Evolutionary conservation across 1,140 invertebrate species (phyloP), one percentile per base, ranked within the genome.

Genomic region (Anastrepha ludens): DNA sequence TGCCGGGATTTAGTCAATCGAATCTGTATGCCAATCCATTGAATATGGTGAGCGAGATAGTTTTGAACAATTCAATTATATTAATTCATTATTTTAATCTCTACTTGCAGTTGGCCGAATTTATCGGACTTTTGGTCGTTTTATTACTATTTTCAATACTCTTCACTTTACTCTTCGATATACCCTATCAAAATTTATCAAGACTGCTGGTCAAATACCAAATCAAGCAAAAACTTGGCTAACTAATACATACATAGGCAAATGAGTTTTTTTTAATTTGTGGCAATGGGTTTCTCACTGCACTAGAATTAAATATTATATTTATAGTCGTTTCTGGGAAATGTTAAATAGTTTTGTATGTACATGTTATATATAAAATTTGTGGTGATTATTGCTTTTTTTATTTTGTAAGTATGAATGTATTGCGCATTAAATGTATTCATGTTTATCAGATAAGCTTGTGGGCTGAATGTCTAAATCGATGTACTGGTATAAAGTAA

Each of bases 181-280:
- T 15, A 47, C 67, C 67, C 2, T 74, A 74, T 44, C 67, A 74
- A 47, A 74, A 74, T 74, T n/a, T 74, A 74, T 74, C 67, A 17
- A 74, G 41, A 47, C 67, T 74, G 13, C 17, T 74, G 41, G 44
- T 74, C 41, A 17, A 17, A 7, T 17, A 44, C 1, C 67, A 47
- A n/a, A 17, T 0, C 3, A 74, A 47, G 67, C 39, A 17, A 44
- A 74, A 74, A 74, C 3, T 74, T 44, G 11, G 9, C 6, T 67
- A 44, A 8, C 2, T 8, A 74, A 39, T 44, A 41, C 11, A 67
- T 67, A 11, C 4, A 41, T 7, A 20, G 29, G 39, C 11, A 29
- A 29, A 29, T 29, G 29, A 29, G 29, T 29, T 29, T 29, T 29
- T 29, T 29, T 29, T 29, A 29, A 29, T 29, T 29, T 29, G 29